Evolutionary conservation across 1,140 invertebrate genomes (phyloP), one percentile per base, ranked within the genome.

Genomic region (Globodera ellingtonae): DNA sequence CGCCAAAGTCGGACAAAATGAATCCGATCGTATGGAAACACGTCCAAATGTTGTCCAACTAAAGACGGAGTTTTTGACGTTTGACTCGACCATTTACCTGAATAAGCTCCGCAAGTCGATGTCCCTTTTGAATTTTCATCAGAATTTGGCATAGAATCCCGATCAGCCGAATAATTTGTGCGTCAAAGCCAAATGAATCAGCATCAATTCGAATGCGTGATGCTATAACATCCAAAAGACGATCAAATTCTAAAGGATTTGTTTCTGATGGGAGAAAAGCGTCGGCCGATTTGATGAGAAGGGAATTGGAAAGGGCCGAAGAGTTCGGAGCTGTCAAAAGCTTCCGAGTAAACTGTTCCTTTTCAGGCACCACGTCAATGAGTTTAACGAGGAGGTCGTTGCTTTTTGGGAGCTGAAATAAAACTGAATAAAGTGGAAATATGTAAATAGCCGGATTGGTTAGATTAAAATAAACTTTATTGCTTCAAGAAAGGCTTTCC

Each of bases 1-100:
- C 4, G 10, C 47, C 8, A 62, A 56, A 52, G 13, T 67, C 59
- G n/a, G 76, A 78, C 50, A 78, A 71, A n/a, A 70, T 13, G 21
- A 44, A 67, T 13, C 18, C 44, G 76, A 56, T 71, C 6, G 46
- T 24, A 6, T 70, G 24, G 67, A 70, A 44, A 21, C 67, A 70
- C 9, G 35, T 47, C 67, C 67, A 70, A 18, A 70, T 13, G 24
- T 70, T 70, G 67, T 70, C 46, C 21, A 70, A 5, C 67, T 70
- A 10, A 35, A 44, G 24, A 44, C 3, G 46, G 67, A 70, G 35
- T 35, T 35, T 35, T 35, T 35, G 35, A 35, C 35, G 35, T 67
- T 67, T 13, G 35, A 21, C 66, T 21, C 7, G n/a, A 44, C 15
- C 21, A 35, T 18, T 47, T 18, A 46, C 67, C 4, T 70, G 6